Evolutionary conservation across 2,888 invertebrate species (phyloP).

Genomic region (Chromoteleia sp.): DNA sequence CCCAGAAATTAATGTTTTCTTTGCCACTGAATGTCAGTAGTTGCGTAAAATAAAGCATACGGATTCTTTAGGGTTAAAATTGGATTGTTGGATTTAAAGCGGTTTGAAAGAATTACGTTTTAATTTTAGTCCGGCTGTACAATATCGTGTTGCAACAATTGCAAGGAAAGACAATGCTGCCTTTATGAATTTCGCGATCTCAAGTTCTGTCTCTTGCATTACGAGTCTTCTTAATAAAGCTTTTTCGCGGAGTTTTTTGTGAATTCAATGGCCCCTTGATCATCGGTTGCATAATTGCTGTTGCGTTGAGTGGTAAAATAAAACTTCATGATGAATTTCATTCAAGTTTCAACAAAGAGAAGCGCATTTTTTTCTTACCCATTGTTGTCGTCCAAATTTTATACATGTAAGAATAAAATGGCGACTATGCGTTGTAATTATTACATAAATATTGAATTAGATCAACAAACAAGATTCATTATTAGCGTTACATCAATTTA

Average conservation of each 20-base stretch:
- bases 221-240: slow-evolving; percentile 20
- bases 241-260: slow-evolving; percentile 11
- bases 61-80: slow-evolving; percentile 1
- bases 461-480: no score
- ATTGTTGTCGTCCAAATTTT: slow-evolving; percentile 31
- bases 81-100: not conserved
- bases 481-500: no score
- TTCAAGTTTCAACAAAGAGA: slow-evolving; percentile 10
- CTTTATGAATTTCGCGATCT: slow-evolving; percentile 9
- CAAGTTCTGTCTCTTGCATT: slow-evolving; percentile 11
- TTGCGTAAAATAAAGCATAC: not conserved
- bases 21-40: not conserved
- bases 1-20: not conserved
- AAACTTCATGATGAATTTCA: slow-evolving; percentile 29
- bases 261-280: slow-evolving; percentile 29
- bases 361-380: not conserved
- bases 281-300: slow-evolving; percentile 37
- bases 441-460: no score
- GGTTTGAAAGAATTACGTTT: not conserved
- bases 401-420: not conserved
- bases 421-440: no score
- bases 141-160: not conserved
- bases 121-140: not conserved
- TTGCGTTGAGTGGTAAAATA: slow-evolving; percentile 28
- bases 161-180: not conserved